These are phyloP conservation scores for Botrylloides violaceus DNA, from an alignment of 23 tunicate species.

Conservation along the genomic window DNA sequence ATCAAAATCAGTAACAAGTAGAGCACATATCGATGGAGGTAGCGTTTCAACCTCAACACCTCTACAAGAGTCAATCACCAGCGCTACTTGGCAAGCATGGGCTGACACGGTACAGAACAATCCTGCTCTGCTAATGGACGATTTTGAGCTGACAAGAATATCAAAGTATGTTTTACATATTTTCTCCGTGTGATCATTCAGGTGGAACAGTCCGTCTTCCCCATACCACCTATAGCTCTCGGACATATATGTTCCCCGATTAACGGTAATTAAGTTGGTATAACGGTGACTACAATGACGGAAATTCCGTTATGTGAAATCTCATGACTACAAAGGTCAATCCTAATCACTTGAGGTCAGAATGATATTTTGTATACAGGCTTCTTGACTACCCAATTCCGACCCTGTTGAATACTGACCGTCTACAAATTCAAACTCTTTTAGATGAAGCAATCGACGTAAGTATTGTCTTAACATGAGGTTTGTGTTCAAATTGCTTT, in stretches of 20 bases:
- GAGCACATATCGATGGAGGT: slow-evolving; percentile 30
- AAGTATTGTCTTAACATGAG: no score
- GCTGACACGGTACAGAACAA: slow-evolving; percentile 28
- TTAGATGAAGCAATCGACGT: neutral
- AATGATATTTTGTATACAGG: neutral
- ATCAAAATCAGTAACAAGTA: slow-evolving; percentile 5
- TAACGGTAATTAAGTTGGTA: no score
- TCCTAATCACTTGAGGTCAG: no score
- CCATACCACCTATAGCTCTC: no score
- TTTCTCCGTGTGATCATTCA: no score
- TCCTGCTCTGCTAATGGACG: slow-evolving; percentile 27
- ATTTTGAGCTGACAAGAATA: slow-evolving; percentile 3
- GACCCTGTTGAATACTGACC: neutral
- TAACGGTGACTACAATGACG: no score
- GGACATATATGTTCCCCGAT: no score
- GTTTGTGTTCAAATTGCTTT: no score
- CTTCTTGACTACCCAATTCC: neutral
- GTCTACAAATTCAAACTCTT: neutral
- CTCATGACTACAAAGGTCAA: no score
- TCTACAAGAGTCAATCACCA: slow-evolving; percentile 23
- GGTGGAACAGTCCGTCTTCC: no score
- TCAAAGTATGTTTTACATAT: slow-evolving; percentile 11
- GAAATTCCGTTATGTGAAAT: no score
- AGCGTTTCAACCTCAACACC: slow-evolving; percentile 36
- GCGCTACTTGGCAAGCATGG: slow-evolving; percentile 75